A percentile compares a stretch with the other conserved stretches of the same genome.
Evolutionary conservation across 2,797 vertebrate species (phyloP).

Genomic region (Acestrorhynchus altus): DNA sequence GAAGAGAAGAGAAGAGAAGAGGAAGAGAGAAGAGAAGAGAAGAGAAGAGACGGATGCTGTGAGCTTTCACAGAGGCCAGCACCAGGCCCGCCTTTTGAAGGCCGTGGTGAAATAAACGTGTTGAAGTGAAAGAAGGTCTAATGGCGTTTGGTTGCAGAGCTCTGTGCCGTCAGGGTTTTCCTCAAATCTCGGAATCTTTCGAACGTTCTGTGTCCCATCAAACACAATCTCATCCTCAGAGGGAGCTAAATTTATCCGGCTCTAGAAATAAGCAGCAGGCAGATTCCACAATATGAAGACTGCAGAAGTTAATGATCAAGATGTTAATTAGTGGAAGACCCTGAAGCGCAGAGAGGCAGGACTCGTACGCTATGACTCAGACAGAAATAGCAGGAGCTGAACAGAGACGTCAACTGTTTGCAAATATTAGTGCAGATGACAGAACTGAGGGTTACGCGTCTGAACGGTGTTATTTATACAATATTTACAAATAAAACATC

Average conservation of each 20-base stretch:
- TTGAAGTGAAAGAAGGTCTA: not conserved
- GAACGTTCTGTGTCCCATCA: conserved; percentile 54
- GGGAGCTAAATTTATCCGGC: conserved; percentile 60
- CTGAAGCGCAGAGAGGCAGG: conserved; percentile 60
- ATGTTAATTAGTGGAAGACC: conserved; percentile 63
- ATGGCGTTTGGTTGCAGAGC: conserved; percentile 28
- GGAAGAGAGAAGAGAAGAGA: not conserved
- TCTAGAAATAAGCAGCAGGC: conserved; percentile 61
- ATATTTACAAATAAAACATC: not conserved
- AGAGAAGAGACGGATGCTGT: conserved; percentile 10
- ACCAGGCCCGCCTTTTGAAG: too few species aligned
- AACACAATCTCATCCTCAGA: conserved; percentile 47
- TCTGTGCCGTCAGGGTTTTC: conserved; percentile 26
- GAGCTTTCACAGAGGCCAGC: too few species aligned
- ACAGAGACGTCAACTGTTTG: conserved; percentile 28
- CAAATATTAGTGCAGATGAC: conserved; percentile 6
- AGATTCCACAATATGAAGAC: conserved; percentile 61
- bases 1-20: not conserved
- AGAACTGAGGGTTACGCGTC: not conserved
- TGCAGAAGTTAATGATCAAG: conserved; percentile 61
- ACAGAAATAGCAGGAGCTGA: conserved; percentile 10
- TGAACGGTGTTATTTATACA: not conserved
- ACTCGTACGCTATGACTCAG: conserved; percentile 47
- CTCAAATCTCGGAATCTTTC: conserved; percentile 52
- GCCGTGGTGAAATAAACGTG: not conserved